phyloP scores from a whole-genome alignment of 2,113 vertebrate species.

The Podiceps cristatus region DNA sequence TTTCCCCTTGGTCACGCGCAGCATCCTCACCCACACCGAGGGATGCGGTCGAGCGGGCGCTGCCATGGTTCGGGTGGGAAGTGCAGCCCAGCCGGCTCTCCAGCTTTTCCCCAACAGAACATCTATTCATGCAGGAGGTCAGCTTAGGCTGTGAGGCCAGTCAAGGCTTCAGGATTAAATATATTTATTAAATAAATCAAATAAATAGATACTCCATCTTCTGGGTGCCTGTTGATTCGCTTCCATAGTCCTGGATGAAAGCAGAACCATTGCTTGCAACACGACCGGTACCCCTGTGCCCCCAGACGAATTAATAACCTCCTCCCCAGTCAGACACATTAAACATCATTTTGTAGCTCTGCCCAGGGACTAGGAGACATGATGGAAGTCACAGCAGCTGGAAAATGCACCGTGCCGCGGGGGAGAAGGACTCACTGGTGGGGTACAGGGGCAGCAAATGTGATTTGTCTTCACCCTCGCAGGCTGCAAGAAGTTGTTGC shows the following conservation, averaged over 20 bases:
- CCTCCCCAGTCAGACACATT: conserved; percentile 13
- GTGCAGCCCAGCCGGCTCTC: background rate
- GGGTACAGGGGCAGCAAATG: background rate
- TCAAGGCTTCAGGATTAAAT: background rate
- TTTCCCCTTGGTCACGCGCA: background rate
- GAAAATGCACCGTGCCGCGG: accelerated
- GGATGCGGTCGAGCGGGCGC: accelerated
- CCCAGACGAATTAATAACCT: conserved; percentile 11
- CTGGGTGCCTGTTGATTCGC: background rate
- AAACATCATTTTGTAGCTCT: background rate
- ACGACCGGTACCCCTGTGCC: background rate
- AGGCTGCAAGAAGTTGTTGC: background rate
- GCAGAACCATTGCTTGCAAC: background rate
- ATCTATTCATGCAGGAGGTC: background rate
- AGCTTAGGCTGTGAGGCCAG: background rate
- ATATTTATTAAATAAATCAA: background rate
- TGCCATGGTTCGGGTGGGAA: background rate
- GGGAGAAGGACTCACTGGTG: background rate
- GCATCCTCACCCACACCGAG: accelerated
- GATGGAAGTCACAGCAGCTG: background rate
- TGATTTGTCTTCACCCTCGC: background rate
- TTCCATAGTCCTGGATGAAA: background rate
- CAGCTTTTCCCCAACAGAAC: background rate
- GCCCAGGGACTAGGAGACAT: background rate
- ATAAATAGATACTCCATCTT: background rate